phyloP scores from a whole-genome alignment of 2,888 invertebrate genomes.

The Anorthoa munda region DNA sequence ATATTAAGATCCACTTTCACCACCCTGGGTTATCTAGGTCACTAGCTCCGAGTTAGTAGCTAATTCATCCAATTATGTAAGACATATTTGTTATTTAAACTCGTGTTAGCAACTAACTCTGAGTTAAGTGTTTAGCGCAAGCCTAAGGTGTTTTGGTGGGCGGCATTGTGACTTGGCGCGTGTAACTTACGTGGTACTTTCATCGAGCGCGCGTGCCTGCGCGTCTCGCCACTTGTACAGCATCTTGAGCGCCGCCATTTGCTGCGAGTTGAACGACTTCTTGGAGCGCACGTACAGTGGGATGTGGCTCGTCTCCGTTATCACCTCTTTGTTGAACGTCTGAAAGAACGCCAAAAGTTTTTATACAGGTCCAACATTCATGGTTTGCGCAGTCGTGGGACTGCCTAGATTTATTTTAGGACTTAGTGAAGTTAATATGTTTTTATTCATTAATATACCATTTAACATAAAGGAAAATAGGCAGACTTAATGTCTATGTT shows the following conservation, averaged over 20 bases:
- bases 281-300: conserved; percentile 95
- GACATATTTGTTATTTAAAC: too few species aligned
- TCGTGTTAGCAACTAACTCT: too few species aligned
- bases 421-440: not conserved
- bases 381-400: not conserved
- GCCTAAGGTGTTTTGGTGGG: not conserved
- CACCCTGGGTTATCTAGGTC: too few species aligned
- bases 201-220: conserved; percentile 96
- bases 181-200: conserved; percentile 93
- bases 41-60: too few species aligned
- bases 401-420: not conserved
- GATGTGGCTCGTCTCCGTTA: conserved; percentile 93
- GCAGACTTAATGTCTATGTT: too few species aligned
- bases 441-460: too few species aligned
- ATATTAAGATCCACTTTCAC: too few species aligned
- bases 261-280: conserved; percentile 95
- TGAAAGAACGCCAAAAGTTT: conserved; percentile 73
- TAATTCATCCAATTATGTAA: too few species aligned
- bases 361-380: not conserved
- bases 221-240: conserved; percentile 97
- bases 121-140: too few species aligned
- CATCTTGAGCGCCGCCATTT: conserved; percentile 95
- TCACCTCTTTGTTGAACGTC: conserved; percentile 95
- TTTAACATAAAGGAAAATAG: too few species aligned
- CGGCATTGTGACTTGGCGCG: too few species aligned